phyloP scores from a whole-genome alignment of 2,888 invertebrate species.

The Sinhomidia bicolor region DNA sequence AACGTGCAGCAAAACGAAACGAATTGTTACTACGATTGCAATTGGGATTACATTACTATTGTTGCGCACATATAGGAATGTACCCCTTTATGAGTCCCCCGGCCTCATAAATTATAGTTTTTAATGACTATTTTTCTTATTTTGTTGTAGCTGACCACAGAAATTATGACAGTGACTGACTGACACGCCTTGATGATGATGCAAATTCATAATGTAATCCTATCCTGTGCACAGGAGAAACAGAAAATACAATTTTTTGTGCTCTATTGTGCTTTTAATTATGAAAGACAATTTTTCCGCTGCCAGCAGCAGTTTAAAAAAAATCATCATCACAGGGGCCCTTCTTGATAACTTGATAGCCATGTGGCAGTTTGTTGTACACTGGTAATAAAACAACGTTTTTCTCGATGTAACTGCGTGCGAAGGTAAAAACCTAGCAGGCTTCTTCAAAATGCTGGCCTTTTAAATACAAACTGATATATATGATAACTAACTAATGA shows the following conservation, averaged over 20 bases:
- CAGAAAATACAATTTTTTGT: slow-evolving; percentile 6
- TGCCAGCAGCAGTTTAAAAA: slow-evolving; percentile 30
- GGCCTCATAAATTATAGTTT: slow-evolving; percentile 46
- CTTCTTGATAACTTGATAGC: not conserved
- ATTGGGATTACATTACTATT: not conserved
- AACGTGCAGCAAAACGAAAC: too few relatives aligned
- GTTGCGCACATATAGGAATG: not conserved
- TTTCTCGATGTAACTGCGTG: not conserved
- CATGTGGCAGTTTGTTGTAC: not conserved
- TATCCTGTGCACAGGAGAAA: slow-evolving; percentile 6
- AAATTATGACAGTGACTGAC: slow-evolving; percentile 55
- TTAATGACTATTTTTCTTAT: slow-evolving; percentile 25
- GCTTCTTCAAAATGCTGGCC: not conserved
- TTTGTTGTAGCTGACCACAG: slow-evolving; percentile 40
- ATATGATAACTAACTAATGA: slow-evolving; percentile 46
- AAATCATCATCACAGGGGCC: slow-evolving; percentile 16
- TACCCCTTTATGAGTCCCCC: slow-evolving; percentile 16
- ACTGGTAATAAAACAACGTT: not conserved
- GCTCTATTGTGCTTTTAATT: slow-evolving; percentile 43
- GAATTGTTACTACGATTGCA: too few relatives aligned
- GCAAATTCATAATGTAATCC: slow-evolving; percentile 24
- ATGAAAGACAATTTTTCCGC: slow-evolving; percentile 23
- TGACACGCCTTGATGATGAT: slow-evolving; percentile 49
- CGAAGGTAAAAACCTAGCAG: not conserved
- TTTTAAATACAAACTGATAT: slow-evolving; percentile 27